A percentile compares a stretch with the other conserved stretches of the same genome.
phyloP scores from a whole-genome alignment of 2,888 invertebrate species.

The Ennomos erosarius region DNA sequence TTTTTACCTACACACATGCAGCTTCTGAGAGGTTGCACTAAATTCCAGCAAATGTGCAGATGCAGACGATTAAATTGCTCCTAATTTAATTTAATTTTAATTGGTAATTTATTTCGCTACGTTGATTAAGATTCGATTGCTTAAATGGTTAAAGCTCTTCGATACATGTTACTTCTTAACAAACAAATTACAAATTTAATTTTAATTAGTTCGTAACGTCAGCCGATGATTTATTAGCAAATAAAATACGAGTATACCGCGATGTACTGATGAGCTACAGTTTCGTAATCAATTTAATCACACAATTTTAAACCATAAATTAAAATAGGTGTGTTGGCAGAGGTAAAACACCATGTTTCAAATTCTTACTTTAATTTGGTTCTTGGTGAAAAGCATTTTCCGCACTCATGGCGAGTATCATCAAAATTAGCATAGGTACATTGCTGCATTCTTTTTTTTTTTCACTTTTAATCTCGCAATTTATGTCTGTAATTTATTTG shows the following conservation, averaged over 20 bases:
- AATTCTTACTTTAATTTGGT: too few species aligned
- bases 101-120: constrained; percentile 30
- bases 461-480: too few species aligned
- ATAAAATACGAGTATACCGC: constrained; percentile 23
- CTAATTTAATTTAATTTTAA: constrained; percentile 30
- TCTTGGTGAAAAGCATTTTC: constrained; percentile 2
- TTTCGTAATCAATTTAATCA: constrained; percentile 22
- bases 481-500: too few species aligned
- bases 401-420: background rate
- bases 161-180: constrained; percentile 26
- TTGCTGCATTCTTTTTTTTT: too few species aligned
- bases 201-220: constrained; percentile 29
- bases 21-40: constrained; percentile 16
- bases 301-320: constrained; percentile 22
- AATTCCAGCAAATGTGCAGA: constrained; percentile 7
- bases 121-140: constrained; percentile 35
- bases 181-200: constrained; percentile 32
- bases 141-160: constrained; percentile 29
- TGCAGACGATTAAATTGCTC: constrained; percentile 27
- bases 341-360: too few species aligned
- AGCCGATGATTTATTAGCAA: constrained; percentile 27
- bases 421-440: too few species aligned
- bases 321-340: background rate
- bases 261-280: constrained; percentile 19
- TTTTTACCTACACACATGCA: constrained; percentile 14